These are phyloP conservation scores for Calliopum simillimum DNA, from an alignment of 2,888 invertebrate genomes.

Conservation along the genomic window DNA sequence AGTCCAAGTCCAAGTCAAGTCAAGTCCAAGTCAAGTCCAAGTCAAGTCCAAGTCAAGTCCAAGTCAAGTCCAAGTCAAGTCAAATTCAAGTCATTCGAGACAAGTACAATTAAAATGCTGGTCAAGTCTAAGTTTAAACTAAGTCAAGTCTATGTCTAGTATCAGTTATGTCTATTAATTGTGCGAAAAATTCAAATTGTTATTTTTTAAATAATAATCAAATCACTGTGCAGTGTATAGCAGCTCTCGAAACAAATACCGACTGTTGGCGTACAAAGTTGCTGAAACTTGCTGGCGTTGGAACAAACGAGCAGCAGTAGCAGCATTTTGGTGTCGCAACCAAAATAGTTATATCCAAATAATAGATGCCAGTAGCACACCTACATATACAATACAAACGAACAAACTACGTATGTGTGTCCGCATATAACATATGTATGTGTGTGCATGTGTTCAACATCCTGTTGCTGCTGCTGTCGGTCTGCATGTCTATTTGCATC, in stretches of 20 bases:
- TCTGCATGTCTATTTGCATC: slow-evolving; percentile 20
- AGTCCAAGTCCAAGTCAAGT: too few relatives aligned
- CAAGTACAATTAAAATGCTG: too few relatives aligned
- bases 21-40: too few relatives aligned
- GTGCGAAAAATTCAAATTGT: too few relatives aligned
- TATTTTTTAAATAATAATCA: background rate
- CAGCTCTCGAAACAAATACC: background rate
- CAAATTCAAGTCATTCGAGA: too few relatives aligned
- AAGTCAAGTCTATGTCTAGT: too few relatives aligned
- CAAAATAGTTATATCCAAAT: slow-evolving; percentile 31
- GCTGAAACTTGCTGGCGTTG: background rate
- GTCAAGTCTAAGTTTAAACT: too few relatives aligned
- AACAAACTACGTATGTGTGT: background rate
- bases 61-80: too few relatives aligned
- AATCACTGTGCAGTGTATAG: background rate
- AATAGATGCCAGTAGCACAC: slow-evolving; percentile 3
- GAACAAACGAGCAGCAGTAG: slow-evolving; percentile 22
- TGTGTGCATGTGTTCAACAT: too few relatives aligned
- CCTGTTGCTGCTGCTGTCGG: background rate
- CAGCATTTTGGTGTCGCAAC: slow-evolving; percentile 23
- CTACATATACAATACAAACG: slow-evolving; percentile 15
- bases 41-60: too few relatives aligned
- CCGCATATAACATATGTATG: too few relatives aligned
- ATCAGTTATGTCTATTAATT: too few relatives aligned
- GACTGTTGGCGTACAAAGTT: background rate